Percentiles rank a stretch among this genome's conserved stretches.
Evolutionary conservation across 2,113 vertebrate genomes (phyloP).

Genomic region (Chelonoidis abingdonii): DNA sequence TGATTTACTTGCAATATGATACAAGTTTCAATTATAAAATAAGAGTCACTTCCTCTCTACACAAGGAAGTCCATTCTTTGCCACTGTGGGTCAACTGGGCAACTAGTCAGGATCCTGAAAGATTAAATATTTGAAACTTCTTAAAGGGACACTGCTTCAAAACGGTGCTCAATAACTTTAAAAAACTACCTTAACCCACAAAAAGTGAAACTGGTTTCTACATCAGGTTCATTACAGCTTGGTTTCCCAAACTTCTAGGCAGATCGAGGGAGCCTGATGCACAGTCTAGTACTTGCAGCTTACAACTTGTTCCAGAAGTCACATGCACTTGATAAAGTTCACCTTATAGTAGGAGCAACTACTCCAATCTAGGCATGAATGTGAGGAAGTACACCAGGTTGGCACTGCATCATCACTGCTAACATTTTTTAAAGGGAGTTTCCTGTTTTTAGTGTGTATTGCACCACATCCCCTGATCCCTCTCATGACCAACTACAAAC

Average conservation of each 20-base stretch:
- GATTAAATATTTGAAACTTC: conserved; percentile 2
- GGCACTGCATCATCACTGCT: neutral
- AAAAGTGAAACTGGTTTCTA: conserved; percentile 1
- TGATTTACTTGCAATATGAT: neutral
- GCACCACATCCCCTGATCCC: neutral
- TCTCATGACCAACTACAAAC: neutral
- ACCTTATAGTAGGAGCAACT: neutral
- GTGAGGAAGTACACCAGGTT: neutral
- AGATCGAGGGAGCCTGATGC: conserved; percentile 21
- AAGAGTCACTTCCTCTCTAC: neutral
- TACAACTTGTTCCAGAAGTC: conserved; percentile 34
- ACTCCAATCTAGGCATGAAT: neutral
- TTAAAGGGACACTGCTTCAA: neutral
- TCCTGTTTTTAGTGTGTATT: conserved; percentile 19
- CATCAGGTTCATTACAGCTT: fast-evolving
- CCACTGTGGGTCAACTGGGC: neutral
- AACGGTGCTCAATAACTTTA: neutral
- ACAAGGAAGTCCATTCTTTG: neutral
- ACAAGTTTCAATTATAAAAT: fast-evolving
- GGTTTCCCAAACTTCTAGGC: neutral
- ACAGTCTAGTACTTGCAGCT: neutral
- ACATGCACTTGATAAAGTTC: neutral
- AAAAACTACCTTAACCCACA: neutral
- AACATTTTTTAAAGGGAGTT: conserved; percentile 12
- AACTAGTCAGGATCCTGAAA: neutral